A percentile compares a stretch with the other conserved stretches of the same genome.
phyloP scores from a whole-genome alignment of 35 echinoderm and acorn worm genomes.

The Antedon bifida region DNA sequence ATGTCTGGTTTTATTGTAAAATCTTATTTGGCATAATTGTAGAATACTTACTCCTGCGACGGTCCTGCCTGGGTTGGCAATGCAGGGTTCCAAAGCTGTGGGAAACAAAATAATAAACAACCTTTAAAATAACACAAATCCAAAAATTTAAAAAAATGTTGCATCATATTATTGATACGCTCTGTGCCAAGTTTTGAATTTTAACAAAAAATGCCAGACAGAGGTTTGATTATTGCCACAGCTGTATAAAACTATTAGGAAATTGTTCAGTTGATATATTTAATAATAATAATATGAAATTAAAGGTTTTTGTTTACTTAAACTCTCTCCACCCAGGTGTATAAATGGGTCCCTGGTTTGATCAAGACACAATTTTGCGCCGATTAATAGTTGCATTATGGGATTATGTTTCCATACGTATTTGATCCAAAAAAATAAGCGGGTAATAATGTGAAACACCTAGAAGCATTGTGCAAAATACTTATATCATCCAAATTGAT shows the following conservation, averaged over 20 bases:
- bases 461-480: too few relatives aligned
- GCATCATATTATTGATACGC: not conserved
- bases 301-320: not conserved
- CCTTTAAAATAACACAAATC: not conserved
- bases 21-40: not conserved
- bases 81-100: constrained; percentile 87
- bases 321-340: not conserved
- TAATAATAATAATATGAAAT: not conserved
- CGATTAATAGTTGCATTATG: too few relatives aligned
- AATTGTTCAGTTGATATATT: not conserved
- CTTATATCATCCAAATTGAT: too few relatives aligned
- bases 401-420: too few relatives aligned
- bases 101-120: not conserved
- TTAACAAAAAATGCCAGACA: not conserved
- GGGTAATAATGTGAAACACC: too few relatives aligned
- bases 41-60: constrained; percentile 84
- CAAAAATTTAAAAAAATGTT: constrained; percentile 6
- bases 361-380: too few relatives aligned
- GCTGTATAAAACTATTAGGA: not conserved
- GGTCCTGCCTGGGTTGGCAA: constrained; percentile 85
- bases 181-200: not conserved
- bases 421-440: too few relatives aligned
- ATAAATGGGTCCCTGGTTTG: too few relatives aligned
- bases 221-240: not conserved
- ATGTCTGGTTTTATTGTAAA: too few relatives aligned